These are phyloP conservation scores for Musca domestica DNA, from an alignment of 1,140 invertebrate genomes.

Conservation along the genomic window DNA sequence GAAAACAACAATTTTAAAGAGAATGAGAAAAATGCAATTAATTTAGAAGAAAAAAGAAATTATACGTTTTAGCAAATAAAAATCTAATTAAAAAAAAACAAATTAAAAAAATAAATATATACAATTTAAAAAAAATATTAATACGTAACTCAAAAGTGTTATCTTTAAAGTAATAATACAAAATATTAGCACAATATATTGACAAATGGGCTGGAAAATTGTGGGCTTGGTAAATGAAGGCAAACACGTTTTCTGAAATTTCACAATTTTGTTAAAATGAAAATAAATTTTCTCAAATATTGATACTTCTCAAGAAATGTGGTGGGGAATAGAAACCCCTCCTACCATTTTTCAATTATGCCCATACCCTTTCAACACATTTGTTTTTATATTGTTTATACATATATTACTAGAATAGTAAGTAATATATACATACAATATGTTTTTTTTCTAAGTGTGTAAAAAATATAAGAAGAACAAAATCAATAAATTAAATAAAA, in stretches of 20 bases:
- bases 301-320: too few relatives aligned
- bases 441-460: conserved; percentile 14
- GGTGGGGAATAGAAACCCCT: too few relatives aligned
- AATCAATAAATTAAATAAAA: neutral
- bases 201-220: too few relatives aligned
- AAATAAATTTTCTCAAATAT: too few relatives aligned
- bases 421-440: conserved; percentile 1
- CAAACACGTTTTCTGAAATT: too few relatives aligned
- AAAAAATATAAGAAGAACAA: neutral
- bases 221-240: too few relatives aligned
- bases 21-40: neutral
- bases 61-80: neutral
- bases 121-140: neutral
- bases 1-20: neutral
- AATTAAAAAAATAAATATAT: conserved; percentile 6
- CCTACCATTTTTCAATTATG: too few relatives aligned
- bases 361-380: too few relatives aligned
- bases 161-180: too few relatives aligned
- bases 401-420: neutral
- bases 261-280: too few relatives aligned
- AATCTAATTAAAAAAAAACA: neutral
- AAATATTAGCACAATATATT: too few relatives aligned
- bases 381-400: conserved; percentile 10
- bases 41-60: neutral
- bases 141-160: too few relatives aligned